phyloP scores from a whole-genome alignment of 2,797 vertebrate genomes.

The Sciurus carolinensis region DNA sequence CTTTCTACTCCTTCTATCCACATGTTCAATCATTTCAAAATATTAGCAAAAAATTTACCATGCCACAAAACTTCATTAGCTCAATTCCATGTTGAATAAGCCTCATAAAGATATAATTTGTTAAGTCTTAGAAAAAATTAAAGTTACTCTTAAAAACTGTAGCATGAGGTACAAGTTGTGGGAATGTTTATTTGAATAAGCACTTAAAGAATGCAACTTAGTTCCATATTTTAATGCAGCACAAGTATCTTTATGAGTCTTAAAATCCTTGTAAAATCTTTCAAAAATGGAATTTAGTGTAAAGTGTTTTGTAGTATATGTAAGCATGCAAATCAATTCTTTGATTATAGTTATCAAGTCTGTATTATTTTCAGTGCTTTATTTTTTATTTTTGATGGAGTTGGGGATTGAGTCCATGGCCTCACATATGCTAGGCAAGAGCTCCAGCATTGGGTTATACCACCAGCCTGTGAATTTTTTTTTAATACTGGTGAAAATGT shows the following conservation, averaged over 20 bases:
- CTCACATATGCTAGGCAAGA: no score
- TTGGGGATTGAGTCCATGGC: neutral
- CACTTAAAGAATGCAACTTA: slow-evolving; percentile 33
- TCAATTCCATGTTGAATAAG: slow-evolving; percentile 46
- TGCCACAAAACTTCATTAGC: slow-evolving; percentile 42
- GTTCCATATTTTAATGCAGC: neutral
- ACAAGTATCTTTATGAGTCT: slow-evolving; percentile 3
- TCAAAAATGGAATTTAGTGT: neutral
- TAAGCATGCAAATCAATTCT: neutral
- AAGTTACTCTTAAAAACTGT: slow-evolving; percentile 46
- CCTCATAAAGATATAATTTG: neutral
- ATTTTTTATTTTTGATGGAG: neutral
- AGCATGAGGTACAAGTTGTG: neutral
- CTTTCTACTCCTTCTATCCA: slow-evolving; percentile 5
- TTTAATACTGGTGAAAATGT: neutral
- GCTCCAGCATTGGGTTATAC: no score
- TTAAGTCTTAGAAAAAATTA: slow-evolving; percentile 8
- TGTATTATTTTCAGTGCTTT: slow-evolving; percentile 47
- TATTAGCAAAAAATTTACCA: slow-evolving; percentile 38
- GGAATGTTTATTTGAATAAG: slow-evolving; percentile 50
- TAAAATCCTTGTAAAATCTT: slow-evolving; percentile 18
- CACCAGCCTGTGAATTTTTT: neutral
- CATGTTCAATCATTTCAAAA: slow-evolving; percentile 10
- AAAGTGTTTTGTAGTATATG: neutral
- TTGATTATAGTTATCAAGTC: neutral